Evolutionary conservation across 1,140 invertebrate genomes (phyloP).

Genomic region (Holotrichia oblita): DNA sequence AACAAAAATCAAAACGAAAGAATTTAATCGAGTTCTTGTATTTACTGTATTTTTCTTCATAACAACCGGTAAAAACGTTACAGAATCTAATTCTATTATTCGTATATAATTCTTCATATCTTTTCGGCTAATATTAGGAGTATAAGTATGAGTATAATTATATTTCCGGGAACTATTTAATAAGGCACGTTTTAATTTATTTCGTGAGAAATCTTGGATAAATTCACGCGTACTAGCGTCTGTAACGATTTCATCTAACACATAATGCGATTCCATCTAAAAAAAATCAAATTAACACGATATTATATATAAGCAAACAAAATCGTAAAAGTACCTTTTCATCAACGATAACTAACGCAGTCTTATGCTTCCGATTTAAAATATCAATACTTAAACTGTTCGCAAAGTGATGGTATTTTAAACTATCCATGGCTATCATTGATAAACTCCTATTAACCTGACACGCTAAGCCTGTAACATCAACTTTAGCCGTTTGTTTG

Average conservation of each 20-base stretch:
- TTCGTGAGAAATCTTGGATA: slow-evolving; percentile 72
- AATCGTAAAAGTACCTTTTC: slow-evolving; percentile 65
- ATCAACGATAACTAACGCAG: slow-evolving; percentile 77
- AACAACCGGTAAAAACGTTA: slow-evolving; percentile 64
- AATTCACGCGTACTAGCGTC: slow-evolving; percentile 68
- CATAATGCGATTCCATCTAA: slow-evolving; percentile 75
- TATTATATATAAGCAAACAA: background rate
- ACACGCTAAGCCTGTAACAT: slow-evolving; percentile 63
- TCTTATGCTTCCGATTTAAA: slow-evolving; percentile 68
- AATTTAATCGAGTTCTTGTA: background rate
- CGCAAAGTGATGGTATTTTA: slow-evolving; percentile 75
- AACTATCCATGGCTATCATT: slow-evolving; percentile 77
- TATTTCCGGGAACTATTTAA: slow-evolving; percentile 56
- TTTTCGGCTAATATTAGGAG: slow-evolving; percentile 47
- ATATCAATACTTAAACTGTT: slow-evolving; percentile 76
- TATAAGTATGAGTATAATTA: slow-evolving; percentile 60
- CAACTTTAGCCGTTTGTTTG: background rate
- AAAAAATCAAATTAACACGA: slow-evolving; percentile 50
- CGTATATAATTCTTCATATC: slow-evolving; percentile 50
- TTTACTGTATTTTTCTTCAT: slow-evolving; percentile 56
- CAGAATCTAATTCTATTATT: slow-evolving; percentile 65
- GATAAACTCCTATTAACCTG: slow-evolving; percentile 72
- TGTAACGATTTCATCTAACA: slow-evolving; percentile 69
- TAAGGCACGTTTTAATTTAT: slow-evolving; percentile 63
- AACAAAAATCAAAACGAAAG: background rate